phyloP scores from a whole-genome alignment of 2,797 vertebrate genomes.

The Chaenodraco wilsoni region DNA sequence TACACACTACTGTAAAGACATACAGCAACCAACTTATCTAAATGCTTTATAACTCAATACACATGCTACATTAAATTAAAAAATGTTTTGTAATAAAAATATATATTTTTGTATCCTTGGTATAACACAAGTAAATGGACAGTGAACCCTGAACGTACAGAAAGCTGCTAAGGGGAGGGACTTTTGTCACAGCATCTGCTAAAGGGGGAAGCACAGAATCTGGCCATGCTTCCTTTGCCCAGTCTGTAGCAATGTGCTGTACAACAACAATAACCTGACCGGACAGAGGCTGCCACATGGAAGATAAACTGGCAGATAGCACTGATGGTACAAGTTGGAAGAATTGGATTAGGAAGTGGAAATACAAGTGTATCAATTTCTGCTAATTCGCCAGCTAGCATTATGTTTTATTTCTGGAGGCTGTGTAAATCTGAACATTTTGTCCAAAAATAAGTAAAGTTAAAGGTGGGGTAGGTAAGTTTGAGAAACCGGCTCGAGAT shows the following conservation, averaged over 20 bases:
- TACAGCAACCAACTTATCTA: background rate
- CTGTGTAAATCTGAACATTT: conserved; percentile 4
- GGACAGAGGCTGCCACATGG: conserved; percentile 15
- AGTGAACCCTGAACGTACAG: conserved; percentile 1
- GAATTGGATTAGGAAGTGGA: conserved; percentile 13
- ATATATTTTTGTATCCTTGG: background rate
- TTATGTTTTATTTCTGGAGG: background rate
- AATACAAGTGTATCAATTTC: conserved; percentile 24
- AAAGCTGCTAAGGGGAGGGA: background rate
- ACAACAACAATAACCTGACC: conserved; percentile 32
- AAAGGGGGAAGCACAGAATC: conserved; percentile 27
- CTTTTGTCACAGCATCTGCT: conserved; percentile 40
- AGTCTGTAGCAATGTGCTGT: background rate
- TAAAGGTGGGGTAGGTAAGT: too few relatives aligned
- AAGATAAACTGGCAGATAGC: conserved; percentile 28
- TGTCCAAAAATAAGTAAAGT: background rate
- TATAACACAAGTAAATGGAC: background rate
- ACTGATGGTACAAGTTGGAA: conserved; percentile 9
- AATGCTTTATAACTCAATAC: background rate
- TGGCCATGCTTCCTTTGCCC: conserved; percentile 14
- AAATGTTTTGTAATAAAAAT: background rate
- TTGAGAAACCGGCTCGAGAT: too few relatives aligned
- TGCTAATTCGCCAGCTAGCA: background rate
- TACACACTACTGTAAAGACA: background rate
- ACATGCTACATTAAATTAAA: background rate